These are phyloP conservation scores for Leptobrachium leishanense DNA, from an alignment of 2,113 vertebrate genomes.

Conservation along the genomic window DNA sequence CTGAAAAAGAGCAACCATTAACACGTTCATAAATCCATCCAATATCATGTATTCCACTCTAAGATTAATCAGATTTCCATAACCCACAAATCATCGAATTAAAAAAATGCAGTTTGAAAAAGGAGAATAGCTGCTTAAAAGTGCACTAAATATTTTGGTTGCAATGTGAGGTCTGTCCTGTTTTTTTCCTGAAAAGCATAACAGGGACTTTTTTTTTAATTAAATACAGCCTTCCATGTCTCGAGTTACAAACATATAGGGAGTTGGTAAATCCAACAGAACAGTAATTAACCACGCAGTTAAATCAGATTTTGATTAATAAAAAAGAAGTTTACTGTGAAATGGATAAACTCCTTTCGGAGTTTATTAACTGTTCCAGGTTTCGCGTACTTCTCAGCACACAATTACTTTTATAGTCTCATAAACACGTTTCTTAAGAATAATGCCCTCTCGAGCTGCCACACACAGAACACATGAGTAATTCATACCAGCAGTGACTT, in stretches of 20 bases:
- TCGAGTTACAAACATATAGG: neutral
- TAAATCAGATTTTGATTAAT: constrained; percentile 45
- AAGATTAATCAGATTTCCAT: too few relatives aligned
- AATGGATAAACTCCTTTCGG: constrained; percentile 42
- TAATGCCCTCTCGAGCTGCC: constrained; percentile 34
- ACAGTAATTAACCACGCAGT: constrained; percentile 40
- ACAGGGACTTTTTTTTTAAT: neutral
- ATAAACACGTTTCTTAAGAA: constrained; percentile 45
- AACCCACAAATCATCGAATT: neutral
- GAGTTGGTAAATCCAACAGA: constrained; percentile 33
- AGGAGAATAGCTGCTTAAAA: too few relatives aligned
- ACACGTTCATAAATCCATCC: too few relatives aligned
- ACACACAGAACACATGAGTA: constrained; percentile 38
- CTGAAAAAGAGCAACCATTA: too few relatives aligned
- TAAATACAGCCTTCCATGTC: neutral
- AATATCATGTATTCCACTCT: too few relatives aligned
- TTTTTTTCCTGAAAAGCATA: neutral
- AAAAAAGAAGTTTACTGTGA: constrained; percentile 43
- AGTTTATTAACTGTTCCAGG: constrained; percentile 46
- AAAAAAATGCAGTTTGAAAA: too few relatives aligned
- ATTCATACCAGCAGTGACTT: constrained; percentile 15
- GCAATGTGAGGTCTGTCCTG: neutral
- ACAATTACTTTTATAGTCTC: constrained; percentile 42
- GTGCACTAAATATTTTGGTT: neutral
- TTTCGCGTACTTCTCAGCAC: constrained; percentile 41